Evolutionary conservation across 2,797 vertebrate genomes (phyloP).

Genomic region (Fistularia commersonii): DNA sequence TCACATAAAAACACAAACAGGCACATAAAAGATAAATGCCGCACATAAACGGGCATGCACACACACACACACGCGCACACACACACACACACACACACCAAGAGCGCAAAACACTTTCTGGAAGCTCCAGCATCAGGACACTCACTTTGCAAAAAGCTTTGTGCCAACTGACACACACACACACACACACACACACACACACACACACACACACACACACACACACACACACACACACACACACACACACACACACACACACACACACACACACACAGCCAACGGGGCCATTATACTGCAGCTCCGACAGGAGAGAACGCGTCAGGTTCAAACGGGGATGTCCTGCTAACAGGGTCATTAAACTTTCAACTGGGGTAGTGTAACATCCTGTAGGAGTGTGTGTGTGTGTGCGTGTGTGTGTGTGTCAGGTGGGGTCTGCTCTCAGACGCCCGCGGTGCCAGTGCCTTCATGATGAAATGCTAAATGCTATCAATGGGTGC

Average conservation of each 20-base stretch:
- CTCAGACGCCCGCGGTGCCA: conserved; percentile 17
- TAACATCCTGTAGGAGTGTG: conserved; percentile 35
- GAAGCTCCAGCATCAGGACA: conserved; percentile 40
- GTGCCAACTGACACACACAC: not conserved
- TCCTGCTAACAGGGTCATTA: conserved; percentile 60
- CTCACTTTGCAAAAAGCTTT: too few species aligned
- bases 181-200: not conserved
- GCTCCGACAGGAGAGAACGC: conserved; percentile 38
- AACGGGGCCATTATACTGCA: conserved; percentile 25
- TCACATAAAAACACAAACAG: conserved; percentile 63
- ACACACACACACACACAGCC: not conserved
- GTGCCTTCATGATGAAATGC: conserved; percentile 15
- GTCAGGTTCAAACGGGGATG: conserved; percentile 48
- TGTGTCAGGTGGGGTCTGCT: too few species aligned
- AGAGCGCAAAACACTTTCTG: too few species aligned
- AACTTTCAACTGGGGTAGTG: conserved; percentile 45
- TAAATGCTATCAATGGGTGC: conserved; percentile 9
- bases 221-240: too few species aligned
- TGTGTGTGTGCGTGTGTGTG: too few species aligned
- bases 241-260: too few species aligned
- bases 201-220: conserved; percentile 8
- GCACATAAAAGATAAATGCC: conserved; percentile 62
- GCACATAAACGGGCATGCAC: conserved; percentile 27
- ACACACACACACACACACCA: conserved; percentile 3
- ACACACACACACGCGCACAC: conserved; percentile 12